Evolutionary conservation across 2,888 invertebrate species (phyloP), one percentile per base, ranked within the genome.

Genomic region (Mythimna albipuncta): DNA sequence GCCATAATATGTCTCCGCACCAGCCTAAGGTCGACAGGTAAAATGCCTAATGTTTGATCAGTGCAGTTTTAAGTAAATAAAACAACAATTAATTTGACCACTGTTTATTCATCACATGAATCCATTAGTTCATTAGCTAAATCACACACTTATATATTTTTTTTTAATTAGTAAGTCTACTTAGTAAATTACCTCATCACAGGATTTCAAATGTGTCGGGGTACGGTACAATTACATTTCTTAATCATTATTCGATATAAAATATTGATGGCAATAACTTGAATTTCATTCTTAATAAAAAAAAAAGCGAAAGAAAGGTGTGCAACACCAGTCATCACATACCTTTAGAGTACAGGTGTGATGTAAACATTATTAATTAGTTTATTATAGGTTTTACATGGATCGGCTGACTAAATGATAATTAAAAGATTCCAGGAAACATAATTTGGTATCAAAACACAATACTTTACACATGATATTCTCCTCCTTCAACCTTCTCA

Each of bases 401-500:
- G 2, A 64, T 75, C 69, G 41, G n/a, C 38, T n/a, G 67, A 44
- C 32, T 59, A 6, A 55, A 16, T 77, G 7, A 26, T 44, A 62
- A 16, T 13, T 9, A 61, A 32, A 55, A 62, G 6, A 44, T 38
- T 21, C 1, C 19, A 57, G 52, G 19, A 63, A 13, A 58, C n/a
- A 64, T 7, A 3, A 63, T 63, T 63, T 71, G 50, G n/a, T 78
- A 41, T 54, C 54, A 52, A 54, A 71, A 63, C 26, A 59, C 11
- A 69, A 54, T 57, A 62, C 54, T 44, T 88, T 87, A 97, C 59
- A 98, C 97, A 92, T 98, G 97, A 89, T 96, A 98, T 85, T 98
- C 97, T 58, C 97, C 97, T 35, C 97, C 98, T 86, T 97, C 97
- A 54, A 97, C 87, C 89, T 97, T 97, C 88, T 98, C 98, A 94